phyloP scores from a whole-genome alignment of 2,888 invertebrate species.

The Drosophila mettleri region DNA sequence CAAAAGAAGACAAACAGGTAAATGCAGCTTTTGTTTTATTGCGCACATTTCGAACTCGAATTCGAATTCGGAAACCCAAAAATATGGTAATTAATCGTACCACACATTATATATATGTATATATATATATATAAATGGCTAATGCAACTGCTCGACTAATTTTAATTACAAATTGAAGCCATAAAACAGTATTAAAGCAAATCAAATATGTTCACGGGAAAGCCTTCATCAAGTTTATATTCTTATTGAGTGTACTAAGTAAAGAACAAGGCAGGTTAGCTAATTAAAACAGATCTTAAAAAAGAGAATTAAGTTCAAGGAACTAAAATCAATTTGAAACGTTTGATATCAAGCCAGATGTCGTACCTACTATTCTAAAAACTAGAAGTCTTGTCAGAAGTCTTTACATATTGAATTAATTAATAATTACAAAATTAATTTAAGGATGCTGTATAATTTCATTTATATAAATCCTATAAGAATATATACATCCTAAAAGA shows the following conservation, averaged over 20 bases:
- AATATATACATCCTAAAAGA: too few species aligned
- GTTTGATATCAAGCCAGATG: too few species aligned
- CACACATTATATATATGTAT: constrained; percentile 3
- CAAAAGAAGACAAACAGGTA: constrained; percentile 77
- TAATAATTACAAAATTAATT: too few species aligned
- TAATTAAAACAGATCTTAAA: neutral
- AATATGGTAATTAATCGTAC: constrained; percentile 36
- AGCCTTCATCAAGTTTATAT: neutral
- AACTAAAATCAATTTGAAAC: too few species aligned
- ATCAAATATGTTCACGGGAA: neutral
- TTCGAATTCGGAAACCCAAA: constrained; percentile 28
- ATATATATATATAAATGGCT: constrained; percentile 2
- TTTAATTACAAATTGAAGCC: neutral
- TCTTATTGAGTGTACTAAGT: neutral
- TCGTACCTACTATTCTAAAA: too few species aligned
- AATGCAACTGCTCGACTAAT: constrained; percentile 41
- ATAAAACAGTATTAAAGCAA: constrained; percentile 3
- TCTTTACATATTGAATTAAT: too few species aligned
- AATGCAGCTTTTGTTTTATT: constrained; percentile 61
- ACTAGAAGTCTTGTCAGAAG: too few species aligned
- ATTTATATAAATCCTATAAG: too few species aligned
- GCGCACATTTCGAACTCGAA: constrained; percentile 20
- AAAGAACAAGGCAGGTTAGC: neutral
- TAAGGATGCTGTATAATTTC: too few species aligned
- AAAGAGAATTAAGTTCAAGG: too few species aligned